Evolutionary conservation across 2,797 vertebrate genomes (phyloP), one percentile per base, ranked within the genome.

Genomic region (Tadarida brasiliensis): DNA sequence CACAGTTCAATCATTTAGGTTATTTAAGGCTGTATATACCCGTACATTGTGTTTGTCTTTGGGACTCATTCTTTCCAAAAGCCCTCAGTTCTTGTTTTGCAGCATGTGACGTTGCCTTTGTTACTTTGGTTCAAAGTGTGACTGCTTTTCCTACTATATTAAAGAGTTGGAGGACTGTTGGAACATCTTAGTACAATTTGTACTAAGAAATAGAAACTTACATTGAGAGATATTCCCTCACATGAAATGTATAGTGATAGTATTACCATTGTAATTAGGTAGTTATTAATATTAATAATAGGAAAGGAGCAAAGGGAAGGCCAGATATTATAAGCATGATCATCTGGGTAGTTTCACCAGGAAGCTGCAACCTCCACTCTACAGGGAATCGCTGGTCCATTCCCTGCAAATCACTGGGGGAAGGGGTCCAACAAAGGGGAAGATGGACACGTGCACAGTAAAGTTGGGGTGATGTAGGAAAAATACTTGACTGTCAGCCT

Each of bases 181-280:
- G 65, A 59, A 59, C 11, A 59, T 89, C 59, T 78, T 83, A 67
- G n/a, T 65, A 89, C 35, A 73, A 10, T 51, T 91, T 49, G 33
- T 83, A 67, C 33, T 74, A 35, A 74, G 47, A 73, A 89, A 35
- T 51, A 78, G 16, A 95, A 88, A 76, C 19, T 63, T 94, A 67
- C 20, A 56, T 15, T 24, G 30, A 87, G 39, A 90, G 63, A 11
- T 82, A n/a, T 88, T 51, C 47, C 22, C 44, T 95, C 28, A 28
- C 30, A 49, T 16, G 54, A 87, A 85, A 76, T 17, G 1, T 19
- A n/a, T 3, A 76, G 15, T 59, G 51, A 49, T 44, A 74, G 19
- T 67, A 15, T 33, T 67, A 19, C 16, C 30, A 33, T 19, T 67
- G 30, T 67, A 67, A 67, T 19, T 33, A 67, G 16, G 30, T 67